Evolutionary conservation across 2,888 invertebrate species (phyloP).

Genomic region (Copidosoma aretas): DNA sequence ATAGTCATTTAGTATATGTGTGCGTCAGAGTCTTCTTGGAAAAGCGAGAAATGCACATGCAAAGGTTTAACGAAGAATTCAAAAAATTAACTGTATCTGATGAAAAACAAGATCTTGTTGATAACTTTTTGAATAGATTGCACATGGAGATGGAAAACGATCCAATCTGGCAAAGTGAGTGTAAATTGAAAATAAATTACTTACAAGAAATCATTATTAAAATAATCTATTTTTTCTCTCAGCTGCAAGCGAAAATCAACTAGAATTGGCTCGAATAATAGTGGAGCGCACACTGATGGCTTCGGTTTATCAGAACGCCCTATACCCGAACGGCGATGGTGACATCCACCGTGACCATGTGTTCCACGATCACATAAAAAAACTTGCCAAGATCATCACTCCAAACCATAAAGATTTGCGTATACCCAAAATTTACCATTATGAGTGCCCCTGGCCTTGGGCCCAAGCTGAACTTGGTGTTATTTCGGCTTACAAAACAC

Average conservation of each 20-base stretch:
- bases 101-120: slow-evolving; percentile 89
- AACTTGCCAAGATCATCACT: slow-evolving; percentile 76
- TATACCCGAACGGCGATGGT: slow-evolving; percentile 97
- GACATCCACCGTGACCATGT: slow-evolving; percentile 91
- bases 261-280: slow-evolving; percentile 79
- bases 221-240: neutral
- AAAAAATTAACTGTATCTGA: slow-evolving; percentile 81
- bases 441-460: slow-evolving; percentile 95
- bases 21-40: slow-evolving; percentile 84
- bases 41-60: slow-evolving; percentile 75
- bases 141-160: slow-evolving; percentile 74
- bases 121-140: slow-evolving; percentile 78
- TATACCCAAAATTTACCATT: slow-evolving; percentile 82
- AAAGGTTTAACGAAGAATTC: slow-evolving; percentile 82
- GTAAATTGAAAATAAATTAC: neutral
- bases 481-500: slow-evolving; percentile 90
- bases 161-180: slow-evolving; percentile 74
- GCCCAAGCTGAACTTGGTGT: slow-evolving; percentile 89
- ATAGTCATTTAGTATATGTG: slow-evolving; percentile 75
- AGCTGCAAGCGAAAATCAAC: slow-evolving; percentile 76
- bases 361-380: slow-evolving; percentile 86
- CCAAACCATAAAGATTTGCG: slow-evolving; percentile 82
- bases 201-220: neutral
- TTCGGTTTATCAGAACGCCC: slow-evolving; percentile 87
- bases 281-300: slow-evolving; percentile 93